Evolutionary conservation across 2,797 vertebrate genomes (phyloP), one percentile per base, ranked within the genome.

Genomic region (Scarus forsteni): DNA sequence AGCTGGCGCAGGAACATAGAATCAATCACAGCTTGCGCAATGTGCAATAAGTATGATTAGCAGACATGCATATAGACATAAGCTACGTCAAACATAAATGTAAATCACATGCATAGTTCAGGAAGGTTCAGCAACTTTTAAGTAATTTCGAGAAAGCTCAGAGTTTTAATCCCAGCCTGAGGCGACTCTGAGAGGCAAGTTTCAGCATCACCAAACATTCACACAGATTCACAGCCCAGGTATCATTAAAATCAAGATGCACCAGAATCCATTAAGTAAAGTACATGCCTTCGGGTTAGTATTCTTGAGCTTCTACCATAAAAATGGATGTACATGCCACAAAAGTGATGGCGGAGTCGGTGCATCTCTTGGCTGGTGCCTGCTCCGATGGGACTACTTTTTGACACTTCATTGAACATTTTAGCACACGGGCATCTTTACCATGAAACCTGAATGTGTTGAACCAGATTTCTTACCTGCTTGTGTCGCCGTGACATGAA

Each of bases 401-500:
- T 55, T 14, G 50, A 16, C 9, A 39, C n/a, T 50, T 44, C 16
- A 60, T 68, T 11, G 13, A 43, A 3, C 46, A 45, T 39, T 39
- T 10, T 49, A 60, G 27, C 44, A 38, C 38, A 27, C 19, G 11
- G 8, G 14, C 45, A 40, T 42, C n/a, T 46, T 69, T 46, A 27
- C 46, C 42, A 44, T 55, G 36, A n/a, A 35, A 27, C 27, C 54
- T 40, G 39, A 64, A 62, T 19, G 60, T 58, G 59, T 54, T 62
- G 12, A 66, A 35, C 18, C 12, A 10, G 55, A 89, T 90, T 88
- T 90, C 86, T 94, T 94, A 95, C 94, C 93, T 39, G 89, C 75
- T 57, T 71, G 80, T 44, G 89, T 68, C 63, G 84, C 53, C 35
- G 87, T 68, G 42, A 89, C 43, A 52, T 89, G 91, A 12, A 94